Evolutionary conservation across 2,888 invertebrate species (phyloP).

Genomic region (Tupiocoris notatus): DNA sequence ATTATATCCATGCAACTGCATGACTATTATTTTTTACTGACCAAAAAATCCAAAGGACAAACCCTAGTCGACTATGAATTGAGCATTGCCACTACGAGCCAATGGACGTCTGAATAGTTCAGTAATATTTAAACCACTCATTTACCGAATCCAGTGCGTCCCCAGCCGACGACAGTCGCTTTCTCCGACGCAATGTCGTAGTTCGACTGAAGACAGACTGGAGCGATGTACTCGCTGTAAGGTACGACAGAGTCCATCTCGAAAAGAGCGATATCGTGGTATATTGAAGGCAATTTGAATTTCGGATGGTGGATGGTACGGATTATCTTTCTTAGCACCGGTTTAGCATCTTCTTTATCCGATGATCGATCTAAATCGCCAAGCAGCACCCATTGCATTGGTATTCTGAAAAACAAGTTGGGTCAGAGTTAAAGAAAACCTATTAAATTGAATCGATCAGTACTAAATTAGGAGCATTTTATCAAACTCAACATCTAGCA

Average conservation of each 20-base stretch:
- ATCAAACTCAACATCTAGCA: too few relatives aligned
- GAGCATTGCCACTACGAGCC: too few relatives aligned
- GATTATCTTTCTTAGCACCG: conserved; percentile 58
- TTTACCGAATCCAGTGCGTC: conserved; percentile 55
- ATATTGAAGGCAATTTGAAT: conserved; percentile 59
- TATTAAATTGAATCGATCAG: too few relatives aligned
- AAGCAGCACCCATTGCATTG: conserved; percentile 57
- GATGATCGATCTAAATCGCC: conserved; percentile 60
- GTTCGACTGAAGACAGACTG: conserved; percentile 60
- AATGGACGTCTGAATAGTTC: too few relatives aligned
- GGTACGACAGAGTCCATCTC: conserved; percentile 57
- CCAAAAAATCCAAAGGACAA: too few relatives aligned
- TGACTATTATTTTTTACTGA: too few relatives aligned
- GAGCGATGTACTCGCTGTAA: conserved; percentile 60
- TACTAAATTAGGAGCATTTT: too few relatives aligned
- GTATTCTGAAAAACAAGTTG: too few relatives aligned
- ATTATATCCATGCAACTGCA: too few relatives aligned
- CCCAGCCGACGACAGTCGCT: conserved; percentile 66
- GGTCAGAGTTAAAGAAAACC: too few relatives aligned
- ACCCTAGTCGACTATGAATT: too few relatives aligned
- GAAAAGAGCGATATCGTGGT: conserved; percentile 68
- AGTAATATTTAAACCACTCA: too few relatives aligned
- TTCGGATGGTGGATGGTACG: conserved; percentile 59
- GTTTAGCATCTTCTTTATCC: conserved; percentile 57
- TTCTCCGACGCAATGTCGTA: background rate